Evolutionary conservation across 2,888 invertebrate species (phyloP).

Genomic region (Euzophera pinguis): DNA sequence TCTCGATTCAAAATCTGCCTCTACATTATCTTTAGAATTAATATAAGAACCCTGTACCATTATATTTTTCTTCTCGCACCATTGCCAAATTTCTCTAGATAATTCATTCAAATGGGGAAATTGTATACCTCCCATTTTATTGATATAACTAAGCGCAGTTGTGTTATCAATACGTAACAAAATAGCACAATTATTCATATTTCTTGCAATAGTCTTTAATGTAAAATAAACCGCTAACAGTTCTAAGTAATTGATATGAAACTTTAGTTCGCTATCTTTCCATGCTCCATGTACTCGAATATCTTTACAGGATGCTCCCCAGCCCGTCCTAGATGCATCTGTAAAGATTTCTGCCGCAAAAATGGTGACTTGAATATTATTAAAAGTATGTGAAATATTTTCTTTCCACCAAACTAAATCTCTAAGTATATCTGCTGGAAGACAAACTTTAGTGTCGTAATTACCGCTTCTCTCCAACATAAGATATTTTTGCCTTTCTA

Average conservation of each 20-base stretch:
- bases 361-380: not conserved
- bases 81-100: too few species aligned
- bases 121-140: too few species aligned
- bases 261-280: not conserved
- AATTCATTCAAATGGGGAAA: too few species aligned
- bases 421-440: not conserved
- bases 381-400: not conserved
- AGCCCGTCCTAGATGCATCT: conserved; percentile 14
- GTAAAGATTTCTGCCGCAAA: conserved; percentile 5
- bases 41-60: not conserved
- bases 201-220: not conserved
- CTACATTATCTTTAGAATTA: not conserved
- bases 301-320: not conserved
- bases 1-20: not conserved
- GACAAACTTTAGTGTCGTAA: not conserved
- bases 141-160: not conserved
- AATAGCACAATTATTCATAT: not conserved
- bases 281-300: not conserved
- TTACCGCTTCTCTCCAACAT: not conserved
- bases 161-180: not conserved
- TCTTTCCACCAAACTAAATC: conserved; percentile 11
- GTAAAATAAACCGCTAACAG: not conserved
- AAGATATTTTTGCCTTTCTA: conserved; percentile 12
- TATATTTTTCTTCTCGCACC: not conserved
- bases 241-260: too few species aligned